phyloP scores from a whole-genome alignment of 35 echinoderm and acorn worm genomes.

The Patiria miniata region DNA sequence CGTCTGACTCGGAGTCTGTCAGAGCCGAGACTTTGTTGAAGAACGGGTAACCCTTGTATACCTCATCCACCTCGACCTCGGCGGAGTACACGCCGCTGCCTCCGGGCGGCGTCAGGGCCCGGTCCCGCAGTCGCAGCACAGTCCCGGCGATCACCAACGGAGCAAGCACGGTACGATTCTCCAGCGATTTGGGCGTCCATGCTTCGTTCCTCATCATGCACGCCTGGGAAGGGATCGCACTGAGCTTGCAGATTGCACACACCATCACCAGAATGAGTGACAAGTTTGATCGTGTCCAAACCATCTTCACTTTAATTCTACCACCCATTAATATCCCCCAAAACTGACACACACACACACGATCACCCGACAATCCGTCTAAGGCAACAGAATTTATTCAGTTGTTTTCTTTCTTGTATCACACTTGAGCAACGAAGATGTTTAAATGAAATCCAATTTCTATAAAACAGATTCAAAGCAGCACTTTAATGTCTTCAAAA shows the following conservation, averaged over 20 bases:
- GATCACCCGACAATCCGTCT: too few species aligned
- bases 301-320: too few species aligned
- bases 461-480: too few species aligned
- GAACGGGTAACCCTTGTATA: slow-evolving; percentile 56
- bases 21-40: slow-evolving; percentile 37
- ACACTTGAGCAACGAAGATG: too few species aligned
- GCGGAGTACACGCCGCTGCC: slow-evolving; percentile 32
- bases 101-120: neutral
- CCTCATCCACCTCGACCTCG: slow-evolving; percentile 40
- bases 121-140: slow-evolving; percentile 21
- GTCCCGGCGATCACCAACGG: slow-evolving; percentile 40
- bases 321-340: too few species aligned
- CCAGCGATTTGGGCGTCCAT: slow-evolving; percentile 36
- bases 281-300: neutral
- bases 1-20: neutral
- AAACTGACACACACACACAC: too few species aligned
- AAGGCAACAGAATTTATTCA: too few species aligned
- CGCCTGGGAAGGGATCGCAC: neutral
- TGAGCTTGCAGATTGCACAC: neutral
- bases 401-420: too few species aligned
- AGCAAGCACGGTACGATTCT: slow-evolving; percentile 40
- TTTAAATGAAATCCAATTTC: too few species aligned
- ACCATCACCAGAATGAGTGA: neutral
- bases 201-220: slow-evolving; percentile 15
- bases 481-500: too few species aligned